Evolutionary conservation across 2,888 invertebrate genomes (phyloP).

Genomic region (Miltochrista miniata): DNA sequence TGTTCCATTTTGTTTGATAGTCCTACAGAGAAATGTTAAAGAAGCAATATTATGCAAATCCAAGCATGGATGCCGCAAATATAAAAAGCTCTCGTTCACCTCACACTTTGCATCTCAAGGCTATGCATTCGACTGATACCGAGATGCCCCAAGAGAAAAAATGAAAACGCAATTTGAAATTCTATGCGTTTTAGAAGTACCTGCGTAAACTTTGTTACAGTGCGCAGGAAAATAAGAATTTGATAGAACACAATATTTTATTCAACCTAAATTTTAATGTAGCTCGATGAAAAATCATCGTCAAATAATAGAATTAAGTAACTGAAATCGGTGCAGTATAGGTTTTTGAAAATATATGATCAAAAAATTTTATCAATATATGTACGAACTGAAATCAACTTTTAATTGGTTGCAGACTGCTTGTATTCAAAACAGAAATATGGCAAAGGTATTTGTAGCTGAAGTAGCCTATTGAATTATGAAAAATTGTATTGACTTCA

Average conservation of each 20-base stretch:
- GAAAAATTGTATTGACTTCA: too few relatives aligned
- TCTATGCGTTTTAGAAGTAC: conserved; percentile 74
- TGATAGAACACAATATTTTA: conserved; percentile 28
- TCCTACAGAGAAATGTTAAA: conserved; percentile 73
- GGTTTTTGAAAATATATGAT: neutral
- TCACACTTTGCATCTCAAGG: conserved; percentile 83
- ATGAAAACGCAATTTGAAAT: conserved; percentile 79
- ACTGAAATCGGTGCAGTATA: neutral
- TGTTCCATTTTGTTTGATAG: conserved; percentile 63
- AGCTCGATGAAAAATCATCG: neutral
- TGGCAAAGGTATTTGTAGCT: too few relatives aligned
- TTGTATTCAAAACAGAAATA: too few relatives aligned
- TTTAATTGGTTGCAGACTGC: neutral
- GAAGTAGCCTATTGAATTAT: neutral
- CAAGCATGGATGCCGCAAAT: conserved; percentile 76
- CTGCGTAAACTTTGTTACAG: conserved; percentile 56
- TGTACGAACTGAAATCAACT: too few relatives aligned
- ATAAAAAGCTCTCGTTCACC: conserved; percentile 76
- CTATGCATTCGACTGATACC: conserved; percentile 78
- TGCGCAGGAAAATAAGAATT: conserved; percentile 35
- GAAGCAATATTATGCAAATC: conserved; percentile 84
- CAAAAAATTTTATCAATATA: neutral
- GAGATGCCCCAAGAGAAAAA: conserved; percentile 77
- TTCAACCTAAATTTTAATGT: conserved; percentile 14
- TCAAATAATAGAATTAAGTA: neutral